phyloP scores from a whole-genome alignment of 2,113 vertebrate genomes.

The Stercorarius parasiticus region DNA sequence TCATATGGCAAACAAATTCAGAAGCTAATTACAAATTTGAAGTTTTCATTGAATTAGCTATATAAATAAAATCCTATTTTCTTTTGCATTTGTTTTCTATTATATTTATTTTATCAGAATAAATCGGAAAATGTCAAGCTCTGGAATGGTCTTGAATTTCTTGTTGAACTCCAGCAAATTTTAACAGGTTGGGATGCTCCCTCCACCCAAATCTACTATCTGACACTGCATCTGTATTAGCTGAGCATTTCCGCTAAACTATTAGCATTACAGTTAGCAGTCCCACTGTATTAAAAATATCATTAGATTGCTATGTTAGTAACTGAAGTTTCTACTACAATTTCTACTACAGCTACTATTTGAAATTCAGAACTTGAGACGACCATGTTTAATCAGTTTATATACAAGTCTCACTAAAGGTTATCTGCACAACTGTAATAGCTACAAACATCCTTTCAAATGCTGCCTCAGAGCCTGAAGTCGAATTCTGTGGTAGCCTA shows the following conservation, averaged over 20 bases:
- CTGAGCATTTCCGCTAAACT: not conserved
- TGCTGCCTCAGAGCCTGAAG: not conserved
- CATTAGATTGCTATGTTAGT: not conserved
- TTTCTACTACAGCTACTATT: not conserved
- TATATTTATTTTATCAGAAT: not conserved
- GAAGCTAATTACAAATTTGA: not conserved
- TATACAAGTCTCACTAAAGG: not conserved
- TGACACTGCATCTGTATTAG: not conserved
- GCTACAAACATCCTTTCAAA: not conserved
- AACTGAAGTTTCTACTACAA: not conserved
- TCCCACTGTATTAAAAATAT: not conserved
- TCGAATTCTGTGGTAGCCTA: accelerated
- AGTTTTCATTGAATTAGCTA: not conserved
- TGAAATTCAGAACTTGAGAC: not conserved
- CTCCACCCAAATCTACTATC: not conserved
- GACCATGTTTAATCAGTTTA: not conserved
- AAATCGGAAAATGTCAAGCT: not conserved
- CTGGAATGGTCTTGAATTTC: not conserved
- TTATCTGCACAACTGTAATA: not conserved
- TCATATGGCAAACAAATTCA: not conserved
- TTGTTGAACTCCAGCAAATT: not conserved
- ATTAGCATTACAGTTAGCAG: not conserved
- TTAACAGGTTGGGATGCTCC: not conserved
- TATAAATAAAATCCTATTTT: not conserved
- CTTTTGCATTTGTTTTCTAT: not conserved